Conservation (phyloP, 2,113 vertebrate species). For the Gobio gobio region DNA sequence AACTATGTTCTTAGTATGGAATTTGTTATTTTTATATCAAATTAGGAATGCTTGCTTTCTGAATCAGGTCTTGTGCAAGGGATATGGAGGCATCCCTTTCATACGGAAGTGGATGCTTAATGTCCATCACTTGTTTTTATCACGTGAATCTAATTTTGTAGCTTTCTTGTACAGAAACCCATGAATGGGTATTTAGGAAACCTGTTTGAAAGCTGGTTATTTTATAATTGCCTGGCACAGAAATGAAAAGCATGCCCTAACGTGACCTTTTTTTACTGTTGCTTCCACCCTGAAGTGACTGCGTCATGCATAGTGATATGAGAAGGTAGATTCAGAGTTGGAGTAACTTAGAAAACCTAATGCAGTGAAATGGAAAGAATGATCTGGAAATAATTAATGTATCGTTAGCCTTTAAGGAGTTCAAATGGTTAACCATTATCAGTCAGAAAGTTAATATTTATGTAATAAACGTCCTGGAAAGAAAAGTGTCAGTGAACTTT, state of each 20-base stretch:
- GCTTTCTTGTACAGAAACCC: neutral
- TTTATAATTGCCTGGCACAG: neutral
- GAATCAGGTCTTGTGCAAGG: neutral
- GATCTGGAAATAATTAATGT: slow-evolving; percentile 1
- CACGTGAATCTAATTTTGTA: neutral
- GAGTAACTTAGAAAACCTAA: neutral
- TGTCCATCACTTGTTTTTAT: neutral
- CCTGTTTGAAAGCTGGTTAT: neutral
- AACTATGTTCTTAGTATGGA: neutral
- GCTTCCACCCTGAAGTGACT: neutral
- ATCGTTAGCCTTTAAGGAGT: neutral
- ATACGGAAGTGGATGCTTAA: too few relatives aligned
- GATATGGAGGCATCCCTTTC: neutral
- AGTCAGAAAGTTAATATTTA: slow-evolving; percentile 4
- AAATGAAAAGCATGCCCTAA: neutral
- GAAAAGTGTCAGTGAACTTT: neutral
- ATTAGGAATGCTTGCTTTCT: neutral
- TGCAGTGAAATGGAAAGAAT: neutral
- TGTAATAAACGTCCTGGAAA: neutral
- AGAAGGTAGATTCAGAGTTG: neutral
- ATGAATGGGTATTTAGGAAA: neutral
- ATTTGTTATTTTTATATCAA: neutral
- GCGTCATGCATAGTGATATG: neutral
- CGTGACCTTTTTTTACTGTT: neutral
- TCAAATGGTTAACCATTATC: slow-evolving; percentile 26